A percentile compares a stretch with the other conserved stretches of the same genome.
Evolutionary conservation across 2,113 vertebrate genomes (phyloP).

Genomic region (Leptobrachium leishanense): DNA sequence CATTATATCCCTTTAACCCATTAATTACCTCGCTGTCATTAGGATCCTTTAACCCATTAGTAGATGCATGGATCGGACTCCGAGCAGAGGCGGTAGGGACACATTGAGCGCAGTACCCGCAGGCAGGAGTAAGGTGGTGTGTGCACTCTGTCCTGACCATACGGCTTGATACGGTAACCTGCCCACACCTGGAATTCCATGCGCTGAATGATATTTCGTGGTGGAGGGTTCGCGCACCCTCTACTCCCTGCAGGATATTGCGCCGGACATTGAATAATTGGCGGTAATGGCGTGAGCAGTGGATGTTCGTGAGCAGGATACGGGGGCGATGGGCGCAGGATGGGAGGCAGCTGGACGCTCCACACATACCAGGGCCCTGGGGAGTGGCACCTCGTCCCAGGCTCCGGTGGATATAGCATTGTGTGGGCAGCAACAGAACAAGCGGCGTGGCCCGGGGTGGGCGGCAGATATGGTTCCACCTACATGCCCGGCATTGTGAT

Average conservation of each 20-base stretch:
- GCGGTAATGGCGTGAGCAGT: neutral
- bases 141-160: no score
- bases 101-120: no score
- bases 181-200: no score
- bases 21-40: neutral
- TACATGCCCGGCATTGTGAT: neutral
- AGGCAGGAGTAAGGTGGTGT: no score
- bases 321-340: neutral
- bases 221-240: no score
- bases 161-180: no score
- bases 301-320: neutral
- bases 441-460: neutral
- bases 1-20: conserved; percentile 1
- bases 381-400: neutral
- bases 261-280: no score
- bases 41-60: neutral
- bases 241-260: no score
- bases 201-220: no score
- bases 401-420: neutral
- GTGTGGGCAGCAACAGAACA: conserved; percentile 1
- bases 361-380: neutral
- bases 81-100: no score
- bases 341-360: conserved; percentile 12
- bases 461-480: neutral
- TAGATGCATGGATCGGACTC: no score